Conservation (phyloP, 2,888 invertebrate genomes). For the Noctua pronuba region DNA sequence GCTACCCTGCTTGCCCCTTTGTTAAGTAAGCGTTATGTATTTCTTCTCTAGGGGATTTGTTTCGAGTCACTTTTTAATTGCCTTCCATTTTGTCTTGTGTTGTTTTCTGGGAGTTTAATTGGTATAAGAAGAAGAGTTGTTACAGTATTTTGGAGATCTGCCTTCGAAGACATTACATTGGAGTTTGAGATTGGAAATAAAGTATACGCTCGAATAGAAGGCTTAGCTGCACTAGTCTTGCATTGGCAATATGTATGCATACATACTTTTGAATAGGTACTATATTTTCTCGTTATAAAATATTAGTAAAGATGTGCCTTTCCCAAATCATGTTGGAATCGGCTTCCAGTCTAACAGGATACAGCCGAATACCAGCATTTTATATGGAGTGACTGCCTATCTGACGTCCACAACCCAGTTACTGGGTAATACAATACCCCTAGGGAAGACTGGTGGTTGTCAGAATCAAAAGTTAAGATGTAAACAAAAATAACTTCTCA, state of each 20-base stretch:
- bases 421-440: neutral
- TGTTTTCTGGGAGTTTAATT: slow-evolving; percentile 43
- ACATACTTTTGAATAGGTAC: neutral
- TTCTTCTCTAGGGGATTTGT: slow-evolving; percentile 57
- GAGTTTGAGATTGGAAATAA: neutral
- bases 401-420: neutral
- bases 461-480: neutral
- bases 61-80: slow-evolving; percentile 57
- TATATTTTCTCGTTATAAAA: neutral
- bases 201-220: neutral
- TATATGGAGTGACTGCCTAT: neutral
- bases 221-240: neutral
- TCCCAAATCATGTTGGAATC: neutral
- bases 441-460: neutral
- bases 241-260: neutral
- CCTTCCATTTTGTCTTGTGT: slow-evolving; percentile 39
- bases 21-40: slow-evolving; percentile 58
- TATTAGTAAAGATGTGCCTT: neutral
- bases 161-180: neutral
- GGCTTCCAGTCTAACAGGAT: neutral
- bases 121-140: slow-evolving; percentile 10
- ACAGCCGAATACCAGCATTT: neutral
- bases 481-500: neutral
- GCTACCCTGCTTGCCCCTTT: slow-evolving; percentile 60
- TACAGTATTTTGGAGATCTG: neutral